Base-by-base conservation (phyloP, 37 sponge, comb jelly and placozoan genomes). In the Tethya wilhelma region DNA sequence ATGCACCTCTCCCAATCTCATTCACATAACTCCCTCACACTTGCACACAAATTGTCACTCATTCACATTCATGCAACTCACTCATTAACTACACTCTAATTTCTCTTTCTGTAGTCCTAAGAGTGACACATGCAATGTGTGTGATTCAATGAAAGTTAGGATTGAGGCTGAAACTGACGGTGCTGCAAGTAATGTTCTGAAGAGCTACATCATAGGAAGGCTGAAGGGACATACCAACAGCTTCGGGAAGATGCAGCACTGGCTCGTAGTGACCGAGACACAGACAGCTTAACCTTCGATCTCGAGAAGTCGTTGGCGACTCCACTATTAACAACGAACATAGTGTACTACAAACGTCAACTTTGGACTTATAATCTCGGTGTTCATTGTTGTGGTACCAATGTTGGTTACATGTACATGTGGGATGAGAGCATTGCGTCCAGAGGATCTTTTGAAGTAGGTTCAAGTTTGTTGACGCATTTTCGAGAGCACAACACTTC, bases 341-440 rank as follows among this genome's bases (percentile, higher is more conserved):
- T 80, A 1, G 81, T 80, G 19, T 69, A 41, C 63, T 80, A 80
- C 30, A 71, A 71, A 39, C 44, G 81, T 20, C 71, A 80, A 38
- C 62, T 80, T 29, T 80, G 81, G 81, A 70, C 72, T 1, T 80
- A 80, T 56, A 80, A 80, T 42, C 62, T 56, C 0, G 81, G 81
- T 5, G 56, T 80, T 19, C 71, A 80, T 44, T 6, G 56, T 32
- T 70, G 71, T 36, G 8, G 29, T 4, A 69, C 80, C 25, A 57
- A 11, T 5, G 49, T 32, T 14, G 71, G 56, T n/a, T 56, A 4
- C 44, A 80, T 80, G 71, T 63, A 70, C 6, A 40, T 69, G 41
- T 69, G 71, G 81, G 32, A 56, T 23, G 70, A 80, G 34, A 55
- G 72, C 40, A 71, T 67, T 8, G 71, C 81, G 1, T 80, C 71